Evolutionary conservation across 2,888 invertebrate species (phyloP), one percentile per base, ranked within the genome.

Genomic region (Hirtodrosophila trivittata): DNA sequence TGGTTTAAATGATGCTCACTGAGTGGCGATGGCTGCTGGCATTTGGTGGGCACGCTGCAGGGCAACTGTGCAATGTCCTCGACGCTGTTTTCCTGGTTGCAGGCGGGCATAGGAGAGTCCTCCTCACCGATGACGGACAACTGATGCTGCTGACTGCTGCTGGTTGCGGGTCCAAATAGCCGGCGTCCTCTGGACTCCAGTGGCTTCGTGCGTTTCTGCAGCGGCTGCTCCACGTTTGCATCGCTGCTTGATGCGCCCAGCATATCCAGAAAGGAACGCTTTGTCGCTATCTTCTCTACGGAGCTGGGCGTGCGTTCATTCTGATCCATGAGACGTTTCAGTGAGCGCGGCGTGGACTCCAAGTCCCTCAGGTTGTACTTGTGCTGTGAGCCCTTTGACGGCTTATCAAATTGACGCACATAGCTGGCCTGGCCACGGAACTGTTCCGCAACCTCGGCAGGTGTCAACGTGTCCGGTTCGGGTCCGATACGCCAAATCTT

Each of bases 401-500:
- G 77, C 1, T 51, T 60, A 3, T 66, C 63, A 39, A 89, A 89
- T 5, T 74, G 64, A 2, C 89, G 88, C 3, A 91, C 87, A 42
- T 89, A 82, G 56, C 92, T 92, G 0, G 92, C 92, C 32, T 88
- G 88, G 0, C 94, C 94, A 3, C 89, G 87, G 41, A 91, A 89
- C 38, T 90, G 89, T 8, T 89, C 82, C 2, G 84, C 70, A 8
- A 87, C 81, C 9, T 92, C 90, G 49, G 87, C 88, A 0, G 89
- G 86, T 1, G 88, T 83, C 12, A 91, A 80, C 16, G 87, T 73
- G 71, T 94, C 94, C 25, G 87, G 72, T 71, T 93, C 93, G 0
- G 89, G 89, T 0, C 94, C 94, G 32, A 95, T 90, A 41, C 94
- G 92, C 96, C 96, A 96, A 47, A 96, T 92, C 90, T 94, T 94